Evolutionary conservation across 2,113 vertebrate genomes (phyloP).

Genomic region (Cynoglossus semilaevis): DNA sequence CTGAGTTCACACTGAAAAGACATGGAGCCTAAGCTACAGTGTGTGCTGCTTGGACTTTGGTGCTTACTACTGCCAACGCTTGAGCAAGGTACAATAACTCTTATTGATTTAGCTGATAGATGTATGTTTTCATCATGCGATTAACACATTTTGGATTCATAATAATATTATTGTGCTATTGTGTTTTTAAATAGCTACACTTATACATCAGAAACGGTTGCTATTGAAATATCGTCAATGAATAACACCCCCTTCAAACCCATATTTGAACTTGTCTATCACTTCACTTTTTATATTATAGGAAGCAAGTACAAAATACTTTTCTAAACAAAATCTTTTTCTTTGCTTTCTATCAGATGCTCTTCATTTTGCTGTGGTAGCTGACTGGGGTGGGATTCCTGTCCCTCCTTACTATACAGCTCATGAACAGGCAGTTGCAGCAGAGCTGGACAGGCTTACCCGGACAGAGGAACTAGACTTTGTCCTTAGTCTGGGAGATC

Average conservation of each 20-base stretch:
- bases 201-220: no score
- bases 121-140: no score
- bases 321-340: background rate
- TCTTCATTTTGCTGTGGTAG: constrained; percentile 63
- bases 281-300: no score
- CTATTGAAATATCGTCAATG: no score
- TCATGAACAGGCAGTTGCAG: constrained; percentile 55
- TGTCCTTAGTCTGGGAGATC: constrained; percentile 71
- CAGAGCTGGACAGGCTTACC: constrained; percentile 49
- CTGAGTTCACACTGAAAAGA: constrained; percentile 1
- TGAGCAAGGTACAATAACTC: constrained; percentile 33
- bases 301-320: no score
- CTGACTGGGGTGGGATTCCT: constrained; percentile 71
- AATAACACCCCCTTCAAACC: no score
- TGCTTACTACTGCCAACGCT: constrained; percentile 24
- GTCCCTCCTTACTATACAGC: constrained; percentile 56
- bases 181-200: no score
- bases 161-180: no score
- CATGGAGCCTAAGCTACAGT: constrained; percentile 35
- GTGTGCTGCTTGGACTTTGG: constrained; percentile 10
- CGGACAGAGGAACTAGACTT: constrained; percentile 58
- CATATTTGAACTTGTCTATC: no score
- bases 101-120: no score
- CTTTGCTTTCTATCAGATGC: constrained; percentile 32
- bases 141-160: no score